A percentile compares a stretch with the other conserved stretches of the same genome.
Evolutionary conservation across 2,888 invertebrate genomes (phyloP).

Genomic region (Cataglyphis altisquamis): DNA sequence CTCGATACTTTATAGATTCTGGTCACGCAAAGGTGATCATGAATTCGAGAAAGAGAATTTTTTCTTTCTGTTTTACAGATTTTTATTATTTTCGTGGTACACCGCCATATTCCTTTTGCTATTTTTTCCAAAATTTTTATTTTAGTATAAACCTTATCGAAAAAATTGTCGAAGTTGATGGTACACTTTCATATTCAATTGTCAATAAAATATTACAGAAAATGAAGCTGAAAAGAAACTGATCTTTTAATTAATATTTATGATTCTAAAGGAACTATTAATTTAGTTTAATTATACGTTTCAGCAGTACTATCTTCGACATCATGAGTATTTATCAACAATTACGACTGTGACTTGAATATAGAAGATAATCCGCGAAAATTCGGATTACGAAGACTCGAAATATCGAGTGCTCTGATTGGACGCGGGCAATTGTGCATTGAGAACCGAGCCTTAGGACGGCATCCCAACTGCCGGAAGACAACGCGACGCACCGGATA

Average conservation of each 20-base stretch:
- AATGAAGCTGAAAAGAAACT: neutral
- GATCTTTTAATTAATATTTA: neutral
- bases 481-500: constrained; percentile 45
- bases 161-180: neutral
- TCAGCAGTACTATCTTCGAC: neutral
- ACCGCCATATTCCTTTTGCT: neutral
- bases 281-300: neutral
- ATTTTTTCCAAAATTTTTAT: neutral
- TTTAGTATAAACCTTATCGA: neutral
- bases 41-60: neutral
- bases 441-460: constrained; percentile 62
- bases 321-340: neutral
- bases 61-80: neutral
- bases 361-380: constrained; percentile 1
- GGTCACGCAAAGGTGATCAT: neutral
- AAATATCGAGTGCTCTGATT: constrained; percentile 43
- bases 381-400: neutral
- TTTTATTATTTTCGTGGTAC: neutral
- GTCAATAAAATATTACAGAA: neutral
- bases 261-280: neutral
- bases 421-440: neutral
- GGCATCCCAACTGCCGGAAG: constrained; percentile 61
- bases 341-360: neutral
- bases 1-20: neutral
- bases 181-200: neutral